Percentiles rank a stretch among this genome's conserved stretches.
phyloP scores from a whole-genome alignment of 2,888 invertebrate species.

The Tricholauxania praeusta region DNA sequence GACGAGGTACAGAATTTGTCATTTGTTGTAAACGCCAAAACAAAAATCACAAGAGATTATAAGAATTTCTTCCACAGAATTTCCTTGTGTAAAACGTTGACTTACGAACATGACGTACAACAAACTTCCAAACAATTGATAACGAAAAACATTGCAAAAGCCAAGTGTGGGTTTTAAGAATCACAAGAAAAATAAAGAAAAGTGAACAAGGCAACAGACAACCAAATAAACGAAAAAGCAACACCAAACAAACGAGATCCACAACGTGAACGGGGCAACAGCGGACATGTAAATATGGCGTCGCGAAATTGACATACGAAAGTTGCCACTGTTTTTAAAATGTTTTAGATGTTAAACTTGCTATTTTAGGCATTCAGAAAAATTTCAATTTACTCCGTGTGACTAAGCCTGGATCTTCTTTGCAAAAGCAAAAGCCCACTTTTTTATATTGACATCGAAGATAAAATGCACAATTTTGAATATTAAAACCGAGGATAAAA shows the following conservation, averaged over 20 bases:
- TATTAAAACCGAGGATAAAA: no score
- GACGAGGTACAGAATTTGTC: no score
- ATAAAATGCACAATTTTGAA: no score
- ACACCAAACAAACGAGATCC: conserved; percentile 23
- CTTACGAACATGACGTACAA: conserved; percentile 23
- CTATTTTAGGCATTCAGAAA: no score
- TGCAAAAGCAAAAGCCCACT: no score
- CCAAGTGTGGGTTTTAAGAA: background rate
- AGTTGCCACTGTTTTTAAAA: no score
- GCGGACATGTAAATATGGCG: conserved; percentile 60
- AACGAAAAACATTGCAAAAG: background rate
- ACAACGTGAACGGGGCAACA: conserved; percentile 25
- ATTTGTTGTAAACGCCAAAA: background rate
- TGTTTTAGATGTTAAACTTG: no score
- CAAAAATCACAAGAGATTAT: background rate
- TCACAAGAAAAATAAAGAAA: background rate
- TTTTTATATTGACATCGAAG: no score
- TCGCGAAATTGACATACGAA: conserved; percentile 52
- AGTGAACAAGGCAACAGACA: background rate
- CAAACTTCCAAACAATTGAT: conserved; percentile 30
- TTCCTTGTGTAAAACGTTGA: no score
- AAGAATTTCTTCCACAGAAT: background rate
- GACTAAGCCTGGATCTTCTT: no score
- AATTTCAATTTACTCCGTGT: no score
- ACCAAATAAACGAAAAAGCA: conserved; percentile 9